phyloP scores from a whole-genome alignment of 2,888 invertebrate genomes.

The Drosophila atripex region DNA sequence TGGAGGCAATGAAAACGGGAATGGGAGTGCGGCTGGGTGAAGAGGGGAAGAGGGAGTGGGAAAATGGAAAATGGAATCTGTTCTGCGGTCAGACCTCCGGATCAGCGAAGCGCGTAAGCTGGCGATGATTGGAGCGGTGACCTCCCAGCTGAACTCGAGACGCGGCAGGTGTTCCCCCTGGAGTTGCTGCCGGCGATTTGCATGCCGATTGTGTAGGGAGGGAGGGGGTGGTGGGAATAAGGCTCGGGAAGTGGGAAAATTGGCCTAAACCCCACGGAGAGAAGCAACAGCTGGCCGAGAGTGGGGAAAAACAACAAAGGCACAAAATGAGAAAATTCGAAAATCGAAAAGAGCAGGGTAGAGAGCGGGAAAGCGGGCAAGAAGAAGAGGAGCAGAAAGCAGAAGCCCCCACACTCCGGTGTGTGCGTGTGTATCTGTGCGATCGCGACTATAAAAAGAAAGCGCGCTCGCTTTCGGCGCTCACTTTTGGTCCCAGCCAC shows the following conservation, averaged over 20 bases:
- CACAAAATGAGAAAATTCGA: slow-evolving; percentile 11
- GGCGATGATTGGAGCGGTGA: slow-evolving; percentile 37
- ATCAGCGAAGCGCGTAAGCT: slow-evolving; percentile 38
- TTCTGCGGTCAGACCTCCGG: slow-evolving; percentile 25
- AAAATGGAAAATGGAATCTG: slow-evolving; percentile 5
- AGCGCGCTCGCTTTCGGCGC: slow-evolving; percentile 68
- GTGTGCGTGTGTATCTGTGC: slow-evolving; percentile 16
- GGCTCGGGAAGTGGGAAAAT: neutral
- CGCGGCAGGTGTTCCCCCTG: slow-evolving; percentile 21
- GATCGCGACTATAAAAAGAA: slow-evolving; percentile 72
- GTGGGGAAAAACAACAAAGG: neutral
- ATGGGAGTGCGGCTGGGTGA: neutral
- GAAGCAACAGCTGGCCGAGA: slow-evolving; percentile 2
- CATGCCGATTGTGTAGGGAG: neutral
- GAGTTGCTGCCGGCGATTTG: slow-evolving; percentile 9
- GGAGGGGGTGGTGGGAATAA: neutral
- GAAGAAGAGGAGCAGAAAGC: slow-evolving; percentile 14
- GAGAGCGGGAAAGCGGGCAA: neutral
- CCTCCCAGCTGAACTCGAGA: slow-evolving; percentile 4
- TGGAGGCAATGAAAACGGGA: neutral
- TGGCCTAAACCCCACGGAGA: neutral
- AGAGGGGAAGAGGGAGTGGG: neutral
- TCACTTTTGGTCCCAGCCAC: slow-evolving; percentile 83
- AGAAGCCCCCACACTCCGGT: slow-evolving; percentile 11
- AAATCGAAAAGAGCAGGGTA: neutral